Evolutionary conservation across 2,888 invertebrate species (phyloP), one percentile per base, ranked within the genome.

Genomic region (Podabrus alpinus): DNA sequence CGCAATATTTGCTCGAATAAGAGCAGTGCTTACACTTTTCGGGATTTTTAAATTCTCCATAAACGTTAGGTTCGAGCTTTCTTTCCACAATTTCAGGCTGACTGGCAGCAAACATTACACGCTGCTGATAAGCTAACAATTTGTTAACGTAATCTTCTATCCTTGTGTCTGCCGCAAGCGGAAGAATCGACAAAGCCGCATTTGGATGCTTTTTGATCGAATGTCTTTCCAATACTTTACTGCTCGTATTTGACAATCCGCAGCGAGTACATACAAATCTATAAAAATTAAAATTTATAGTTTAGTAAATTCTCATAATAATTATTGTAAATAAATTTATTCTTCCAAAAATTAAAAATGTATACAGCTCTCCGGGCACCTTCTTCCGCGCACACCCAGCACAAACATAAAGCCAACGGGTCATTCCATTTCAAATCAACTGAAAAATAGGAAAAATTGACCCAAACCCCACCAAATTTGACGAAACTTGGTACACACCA

Each of bases 221-320:
- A 81, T 93, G 93, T 1, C 89, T 89, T 19, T 87, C 84, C 16
- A 92, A 89, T 88, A 2, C 85, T 87, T 76, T 88, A 89, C 80
- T 90, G 91, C 78, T 91, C 90, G 0, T 90, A 90, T 77, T 89
- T 89, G 45, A 45, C 81, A 90, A 91, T 0, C 89, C 87, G 81
- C 93, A 93, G 1, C 88, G 83, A 15, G 87, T 88, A 81, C 93
- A 93, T 15, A 88, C 88, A 89, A 90, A 92, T 79, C 92, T 92
- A 83, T 59, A 84, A 83, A 78, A 77, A 86, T 82, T 77, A 71
- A 64, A 15, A 29, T 29, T n/a, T n/a, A n/a, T 15, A 15, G 17
- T 25, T 25, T 25, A n/a, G n/a, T n/a, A n/a, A n/a, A n/a, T n/a
- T n/a, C n/a, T n/a, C n/a, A n/a, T n/a, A n/a, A n/a, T n/a, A n/a